Percentiles rank a stretch among this genome's conserved stretches.
Evolutionary conservation across 1,140 invertebrate genomes (phyloP).

Genomic region (Lycorma delicatula): DNA sequence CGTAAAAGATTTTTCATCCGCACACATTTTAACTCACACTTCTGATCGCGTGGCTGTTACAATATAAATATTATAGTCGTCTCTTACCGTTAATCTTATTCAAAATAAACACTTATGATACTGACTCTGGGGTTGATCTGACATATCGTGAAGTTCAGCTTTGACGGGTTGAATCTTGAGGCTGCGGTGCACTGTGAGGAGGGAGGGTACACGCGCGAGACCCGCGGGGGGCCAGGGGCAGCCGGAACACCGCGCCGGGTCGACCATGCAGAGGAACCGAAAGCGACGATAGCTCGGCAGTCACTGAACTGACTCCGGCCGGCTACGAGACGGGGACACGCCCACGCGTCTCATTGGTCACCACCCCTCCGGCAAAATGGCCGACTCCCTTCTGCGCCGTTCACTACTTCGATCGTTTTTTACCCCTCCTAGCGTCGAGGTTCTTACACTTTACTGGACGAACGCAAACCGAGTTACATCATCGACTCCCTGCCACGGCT

Average conservation of each 20-base stretch:
- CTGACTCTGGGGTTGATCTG: constrained; percentile 43
- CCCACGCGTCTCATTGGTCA: not conserved
- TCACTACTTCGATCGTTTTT: not conserved
- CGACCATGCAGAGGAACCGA: constrained; percentile 9
- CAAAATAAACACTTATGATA: too few species aligned
- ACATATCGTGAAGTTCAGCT: constrained; percentile 40
- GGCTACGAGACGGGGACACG: not conserved
- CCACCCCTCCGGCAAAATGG: not conserved
- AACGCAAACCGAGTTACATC: too few species aligned
- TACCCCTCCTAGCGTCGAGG: not conserved
- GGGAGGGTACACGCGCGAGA: constrained; percentile 21
- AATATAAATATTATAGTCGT: too few species aligned
- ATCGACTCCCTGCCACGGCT: not conserved
- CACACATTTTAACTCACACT: too few species aligned
- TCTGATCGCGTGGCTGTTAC: too few species aligned
- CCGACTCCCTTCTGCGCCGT: not conserved
- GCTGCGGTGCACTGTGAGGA: constrained; percentile 21
- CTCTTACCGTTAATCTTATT: too few species aligned
- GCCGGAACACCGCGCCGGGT: constrained; percentile 9
- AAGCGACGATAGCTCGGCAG: constrained; percentile 7
- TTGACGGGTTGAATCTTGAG: constrained; percentile 41
- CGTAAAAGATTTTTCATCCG: too few species aligned
- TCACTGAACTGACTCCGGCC: constrained; percentile 3
- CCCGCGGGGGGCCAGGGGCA: constrained; percentile 16
- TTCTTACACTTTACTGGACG: too few species aligned